Conservation (phyloP, 2,888 invertebrate genomes). For the Stenodera caucasica region DNA sequence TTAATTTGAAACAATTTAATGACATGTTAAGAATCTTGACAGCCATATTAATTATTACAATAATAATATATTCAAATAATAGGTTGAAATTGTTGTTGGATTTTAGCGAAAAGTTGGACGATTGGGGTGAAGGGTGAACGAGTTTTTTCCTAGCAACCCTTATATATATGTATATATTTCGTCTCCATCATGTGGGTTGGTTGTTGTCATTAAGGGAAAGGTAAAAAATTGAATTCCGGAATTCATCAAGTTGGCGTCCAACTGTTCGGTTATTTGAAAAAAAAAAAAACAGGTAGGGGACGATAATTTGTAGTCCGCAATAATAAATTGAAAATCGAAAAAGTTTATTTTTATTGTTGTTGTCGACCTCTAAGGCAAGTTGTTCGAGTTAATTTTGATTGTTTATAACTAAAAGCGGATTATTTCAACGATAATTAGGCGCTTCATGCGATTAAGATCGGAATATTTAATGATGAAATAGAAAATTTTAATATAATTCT, state of each 20-base stretch:
- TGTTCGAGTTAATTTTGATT: too few species aligned
- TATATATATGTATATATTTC: too few species aligned
- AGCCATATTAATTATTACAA: neutral
- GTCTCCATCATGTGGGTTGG: too few species aligned
- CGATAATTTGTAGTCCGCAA: neutral
- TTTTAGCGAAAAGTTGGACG: neutral
- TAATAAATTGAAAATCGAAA: too few species aligned
- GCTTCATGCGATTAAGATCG: too few species aligned
- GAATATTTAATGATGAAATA: too few species aligned
- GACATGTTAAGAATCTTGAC: conserved; percentile 5
- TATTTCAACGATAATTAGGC: too few species aligned
- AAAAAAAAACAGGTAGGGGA: neutral
- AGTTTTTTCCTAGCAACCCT: too few species aligned
- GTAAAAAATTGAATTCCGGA: neutral
- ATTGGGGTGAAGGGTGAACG: neutral
- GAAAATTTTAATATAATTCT: too few species aligned
- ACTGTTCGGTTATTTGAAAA: neutral
- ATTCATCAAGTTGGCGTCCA: neutral
- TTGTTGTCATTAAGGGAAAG: neutral
- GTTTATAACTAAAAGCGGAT: too few species aligned
- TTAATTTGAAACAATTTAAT: conserved; percentile 4
- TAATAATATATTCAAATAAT: neutral
- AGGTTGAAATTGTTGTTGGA: neutral
- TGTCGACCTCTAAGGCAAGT: too few species aligned
- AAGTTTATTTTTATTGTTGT: too few species aligned